phyloP scores from a whole-genome alignment of 2,797 vertebrate genomes.

The Melanotaenia parkinsoni region DNA sequence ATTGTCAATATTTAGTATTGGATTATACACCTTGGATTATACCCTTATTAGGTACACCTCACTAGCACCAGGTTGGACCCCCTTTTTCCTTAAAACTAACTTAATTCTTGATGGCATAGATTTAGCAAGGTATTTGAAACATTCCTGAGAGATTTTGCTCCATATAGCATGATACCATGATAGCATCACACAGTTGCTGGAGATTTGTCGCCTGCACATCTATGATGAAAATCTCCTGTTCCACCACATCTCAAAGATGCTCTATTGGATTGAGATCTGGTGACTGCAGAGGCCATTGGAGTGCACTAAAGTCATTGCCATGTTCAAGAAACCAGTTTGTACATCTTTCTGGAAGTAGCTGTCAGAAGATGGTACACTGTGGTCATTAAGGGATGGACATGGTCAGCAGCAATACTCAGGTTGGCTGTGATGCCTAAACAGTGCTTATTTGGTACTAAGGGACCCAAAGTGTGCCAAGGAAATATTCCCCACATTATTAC shows the following conservation, averaged over 20 bases:
- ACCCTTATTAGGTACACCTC: no score
- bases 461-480: no score
- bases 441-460: no score
- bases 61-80: no score
- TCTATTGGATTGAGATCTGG: conserved; percentile 23
- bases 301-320: not conserved
- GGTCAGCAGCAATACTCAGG: no score
- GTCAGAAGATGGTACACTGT: conserved; percentile 33
- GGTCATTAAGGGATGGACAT: no score
- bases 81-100: no score
- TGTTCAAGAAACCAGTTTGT: not conserved
- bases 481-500: no score
- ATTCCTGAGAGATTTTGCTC: conserved; percentile 26
- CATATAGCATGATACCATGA: conserved; percentile 26
- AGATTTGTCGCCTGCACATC: conserved; percentile 62
- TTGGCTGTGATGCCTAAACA: no score
- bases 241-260: conserved; percentile 34
- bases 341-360: conserved; percentile 41
- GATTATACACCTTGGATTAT: no score
- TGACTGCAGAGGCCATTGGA: conserved; percentile 13
- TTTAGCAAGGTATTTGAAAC: conserved; percentile 3
- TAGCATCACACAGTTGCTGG: conserved; percentile 25
- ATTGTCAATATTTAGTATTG: no score
- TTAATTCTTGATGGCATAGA: not conserved
- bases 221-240: conserved; percentile 55